A percentile compares a stretch with the other conserved stretches of the same genome.
Evolutionary conservation across 2,888 invertebrate genomes (phyloP).

Genomic region (Physocephala rufipes): DNA sequence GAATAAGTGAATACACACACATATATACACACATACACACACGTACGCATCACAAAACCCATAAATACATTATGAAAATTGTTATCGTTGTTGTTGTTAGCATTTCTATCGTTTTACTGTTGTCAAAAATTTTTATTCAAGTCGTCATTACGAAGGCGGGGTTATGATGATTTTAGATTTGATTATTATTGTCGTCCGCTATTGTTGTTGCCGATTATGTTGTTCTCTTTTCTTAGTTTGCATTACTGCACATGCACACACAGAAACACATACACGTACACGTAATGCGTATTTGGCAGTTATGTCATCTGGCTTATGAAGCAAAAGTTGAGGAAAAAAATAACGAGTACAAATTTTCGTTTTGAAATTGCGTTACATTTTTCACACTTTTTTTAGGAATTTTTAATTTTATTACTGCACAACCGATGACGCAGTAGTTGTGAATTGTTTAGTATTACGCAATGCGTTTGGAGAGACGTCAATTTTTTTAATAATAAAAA

Average conservation of each 20-base stretch:
- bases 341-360: background rate
- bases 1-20: background rate
- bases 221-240: background rate
- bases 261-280: too few relatives aligned
- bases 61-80: background rate
- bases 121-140: constrained; percentile 20
- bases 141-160: constrained; percentile 10
- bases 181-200: background rate
- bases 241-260: background rate
- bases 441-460: background rate
- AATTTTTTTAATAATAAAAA: too few relatives aligned
- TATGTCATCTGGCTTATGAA: constrained; percentile 18
- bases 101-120: background rate
- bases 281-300: background rate
- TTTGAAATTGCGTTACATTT: background rate
- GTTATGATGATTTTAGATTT: background rate
- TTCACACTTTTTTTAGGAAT: constrained; percentile 5
- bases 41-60: too few relatives aligned
- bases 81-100: constrained; percentile 7
- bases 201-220: too few relatives aligned
- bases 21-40: background rate
- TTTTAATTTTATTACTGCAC: constrained; percentile 24
- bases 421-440: constrained; percentile 9
- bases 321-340: background rate
- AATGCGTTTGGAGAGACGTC: background rate